phyloP scores from a whole-genome alignment of 2,888 invertebrate genomes.

The Nemurella pictetii region DNA sequence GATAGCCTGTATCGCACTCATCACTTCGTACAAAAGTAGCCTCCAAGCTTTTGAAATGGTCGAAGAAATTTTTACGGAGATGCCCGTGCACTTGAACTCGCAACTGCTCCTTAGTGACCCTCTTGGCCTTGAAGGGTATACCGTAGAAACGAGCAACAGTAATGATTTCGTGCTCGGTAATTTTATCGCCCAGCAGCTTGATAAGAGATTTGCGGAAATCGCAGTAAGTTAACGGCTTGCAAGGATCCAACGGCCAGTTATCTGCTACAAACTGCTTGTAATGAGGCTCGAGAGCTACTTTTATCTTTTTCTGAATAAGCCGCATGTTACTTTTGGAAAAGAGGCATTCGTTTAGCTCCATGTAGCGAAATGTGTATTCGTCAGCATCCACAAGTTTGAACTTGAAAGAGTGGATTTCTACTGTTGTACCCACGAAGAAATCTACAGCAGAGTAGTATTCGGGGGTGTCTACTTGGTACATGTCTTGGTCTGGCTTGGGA shows the following conservation, averaged over 20 bases:
- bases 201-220: slow-evolving; percentile 13
- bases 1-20: not conserved
- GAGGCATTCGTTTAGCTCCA: slow-evolving; percentile 77
- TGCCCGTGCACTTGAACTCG: not conserved
- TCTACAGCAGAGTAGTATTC: slow-evolving; percentile 75
- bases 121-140: not conserved
- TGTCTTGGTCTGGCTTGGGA: slow-evolving; percentile 71
- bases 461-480: slow-evolving; percentile 72
- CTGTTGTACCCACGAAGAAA: slow-evolving; percentile 80
- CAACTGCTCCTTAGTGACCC: not conserved
- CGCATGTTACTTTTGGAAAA: slow-evolving; percentile 75
- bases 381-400: slow-evolving; percentile 82
- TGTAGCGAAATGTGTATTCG: slow-evolving; percentile 81
- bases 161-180: slow-evolving; percentile 59
- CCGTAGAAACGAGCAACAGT: not conserved
- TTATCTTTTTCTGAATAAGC: slow-evolving; percentile 73
- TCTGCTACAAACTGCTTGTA: slow-evolving; percentile 77
- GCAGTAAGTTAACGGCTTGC: not conserved
- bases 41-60: not conserved
- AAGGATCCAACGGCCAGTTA: slow-evolving; percentile 55
- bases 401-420: slow-evolving; percentile 75
- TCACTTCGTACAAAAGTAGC: not conserved
- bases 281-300: slow-evolving; percentile 65
- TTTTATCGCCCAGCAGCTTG: not conserved
- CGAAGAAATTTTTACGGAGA: not conserved